Conservation (phyloP, 2,888 invertebrate genomes). For the Anorthoa munda region DNA sequence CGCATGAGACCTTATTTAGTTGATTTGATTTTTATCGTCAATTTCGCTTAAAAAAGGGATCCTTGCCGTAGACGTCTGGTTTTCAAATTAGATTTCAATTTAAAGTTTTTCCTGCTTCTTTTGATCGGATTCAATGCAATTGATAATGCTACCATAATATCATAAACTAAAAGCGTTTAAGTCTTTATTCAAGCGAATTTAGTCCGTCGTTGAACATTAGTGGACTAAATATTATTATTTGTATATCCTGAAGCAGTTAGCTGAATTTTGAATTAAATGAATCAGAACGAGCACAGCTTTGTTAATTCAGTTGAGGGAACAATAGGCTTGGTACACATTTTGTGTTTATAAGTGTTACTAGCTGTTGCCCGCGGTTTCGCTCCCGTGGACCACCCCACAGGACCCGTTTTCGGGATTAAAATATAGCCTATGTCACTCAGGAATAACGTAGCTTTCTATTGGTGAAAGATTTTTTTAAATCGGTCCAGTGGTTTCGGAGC, state of each 20-base stretch:
- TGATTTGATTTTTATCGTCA: neutral
- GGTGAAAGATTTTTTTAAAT: too few relatives aligned
- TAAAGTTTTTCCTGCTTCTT: neutral
- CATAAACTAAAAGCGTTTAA: neutral
- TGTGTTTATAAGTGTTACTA: too few relatives aligned
- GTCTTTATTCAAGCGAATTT: neutral
- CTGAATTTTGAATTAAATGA: neutral
- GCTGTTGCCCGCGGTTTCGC: too few relatives aligned
- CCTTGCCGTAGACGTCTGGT: neutral
- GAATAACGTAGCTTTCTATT: too few relatives aligned
- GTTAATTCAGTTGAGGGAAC: neutral
- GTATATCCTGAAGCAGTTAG: constrained; percentile 3
- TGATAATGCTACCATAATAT: neutral
- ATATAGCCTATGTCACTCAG: too few relatives aligned
- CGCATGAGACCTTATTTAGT: neutral
- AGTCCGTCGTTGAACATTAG: constrained; percentile 3
- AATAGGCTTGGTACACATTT: constrained; percentile 4
- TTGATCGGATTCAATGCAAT: neutral
- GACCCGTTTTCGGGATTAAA: too few relatives aligned
- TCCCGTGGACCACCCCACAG: too few relatives aligned
- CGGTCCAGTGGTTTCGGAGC: too few relatives aligned
- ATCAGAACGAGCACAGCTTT: neutral
- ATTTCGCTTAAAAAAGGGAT: neutral
- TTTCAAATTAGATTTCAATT: neutral
- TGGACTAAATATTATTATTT: constrained; percentile 3